phyloP scores from a whole-genome alignment of 2,797 vertebrate genomes.

The Eulemur rubriventer region DNA sequence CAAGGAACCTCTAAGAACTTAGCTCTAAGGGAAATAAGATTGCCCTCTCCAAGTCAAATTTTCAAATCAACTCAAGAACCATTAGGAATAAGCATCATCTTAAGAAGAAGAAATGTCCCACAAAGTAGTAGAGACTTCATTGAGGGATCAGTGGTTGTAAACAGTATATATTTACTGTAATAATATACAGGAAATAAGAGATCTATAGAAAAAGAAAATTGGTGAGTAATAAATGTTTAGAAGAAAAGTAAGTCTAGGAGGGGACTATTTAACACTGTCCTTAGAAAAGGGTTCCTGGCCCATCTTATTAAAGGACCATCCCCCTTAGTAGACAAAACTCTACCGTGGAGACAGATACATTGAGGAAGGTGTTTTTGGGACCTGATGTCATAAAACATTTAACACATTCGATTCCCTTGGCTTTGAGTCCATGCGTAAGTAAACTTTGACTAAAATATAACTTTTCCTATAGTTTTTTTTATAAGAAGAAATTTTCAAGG shows the following conservation, averaged over 20 bases:
- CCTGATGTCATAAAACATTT: background rate
- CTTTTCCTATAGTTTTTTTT: background rate
- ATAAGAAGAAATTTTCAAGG: background rate
- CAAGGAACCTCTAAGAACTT: background rate
- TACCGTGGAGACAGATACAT: background rate
- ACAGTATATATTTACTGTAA: background rate
- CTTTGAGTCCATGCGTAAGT: background rate
- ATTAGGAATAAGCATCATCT: background rate
- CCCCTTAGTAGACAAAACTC: background rate
- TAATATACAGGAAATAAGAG: background rate
- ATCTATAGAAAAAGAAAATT: background rate
- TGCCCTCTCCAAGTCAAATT: background rate
- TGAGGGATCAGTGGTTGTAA: background rate
- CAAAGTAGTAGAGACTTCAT: background rate
- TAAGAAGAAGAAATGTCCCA: background rate
- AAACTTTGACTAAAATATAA: constrained; percentile 15
- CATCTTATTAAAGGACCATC: background rate
- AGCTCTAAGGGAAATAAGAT: background rate
- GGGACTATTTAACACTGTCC: background rate
- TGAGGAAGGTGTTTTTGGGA: background rate
- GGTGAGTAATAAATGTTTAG: background rate
- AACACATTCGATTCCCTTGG: constrained; percentile 20
- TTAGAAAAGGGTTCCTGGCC: background rate
- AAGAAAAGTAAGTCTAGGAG: background rate
- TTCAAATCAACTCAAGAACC: background rate